These are phyloP conservation scores for Microchrysa polita DNA, from an alignment of 2,888 invertebrate genomes.

Conservation along the genomic window DNA sequence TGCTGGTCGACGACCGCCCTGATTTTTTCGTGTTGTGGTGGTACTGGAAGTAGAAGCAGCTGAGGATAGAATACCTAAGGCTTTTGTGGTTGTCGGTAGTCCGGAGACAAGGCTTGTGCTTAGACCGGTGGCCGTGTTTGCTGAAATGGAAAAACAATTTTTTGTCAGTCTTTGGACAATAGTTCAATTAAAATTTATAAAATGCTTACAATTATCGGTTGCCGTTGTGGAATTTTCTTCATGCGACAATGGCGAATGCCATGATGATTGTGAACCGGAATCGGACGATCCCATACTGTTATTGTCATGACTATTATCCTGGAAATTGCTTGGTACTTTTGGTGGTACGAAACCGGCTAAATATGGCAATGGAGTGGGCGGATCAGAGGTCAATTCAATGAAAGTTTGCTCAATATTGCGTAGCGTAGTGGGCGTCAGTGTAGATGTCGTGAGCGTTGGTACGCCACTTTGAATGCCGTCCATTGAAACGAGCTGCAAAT, in stretches of 20 bases:
- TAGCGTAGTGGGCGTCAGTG: constrained; percentile 92
- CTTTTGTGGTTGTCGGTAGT: constrained; percentile 46
- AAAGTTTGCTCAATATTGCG: constrained; percentile 92
- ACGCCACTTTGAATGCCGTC: constrained; percentile 90
- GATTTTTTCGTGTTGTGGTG: constrained; percentile 70
- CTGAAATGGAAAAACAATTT: constrained; percentile 53
- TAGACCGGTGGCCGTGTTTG: constrained; percentile 61
- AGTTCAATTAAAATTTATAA: constrained; percentile 5
- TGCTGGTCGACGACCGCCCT: constrained; percentile 86
- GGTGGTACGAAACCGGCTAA: constrained; percentile 96
- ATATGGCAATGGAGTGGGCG: constrained; percentile 77
- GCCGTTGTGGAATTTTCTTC: constrained; percentile 61
- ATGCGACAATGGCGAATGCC: constrained; percentile 57
- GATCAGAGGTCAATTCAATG: constrained; percentile 83
- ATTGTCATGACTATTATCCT: constrained; percentile 53
- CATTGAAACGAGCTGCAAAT: constrained; percentile 81
- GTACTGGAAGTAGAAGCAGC: constrained; percentile 52
- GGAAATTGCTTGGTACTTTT: constrained; percentile 65
- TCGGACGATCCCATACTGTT: constrained; percentile 63
- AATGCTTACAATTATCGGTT: constrained; percentile 62
- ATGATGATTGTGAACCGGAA: constrained; percentile 64
- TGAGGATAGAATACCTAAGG: constrained; percentile 49
- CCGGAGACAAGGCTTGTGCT: constrained; percentile 50
- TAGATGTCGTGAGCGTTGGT: constrained; percentile 92
- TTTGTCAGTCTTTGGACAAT: not conserved